Evolutionary conservation across 2,113 vertebrate species (phyloP).

Genomic region (Scomber scombrus): DNA sequence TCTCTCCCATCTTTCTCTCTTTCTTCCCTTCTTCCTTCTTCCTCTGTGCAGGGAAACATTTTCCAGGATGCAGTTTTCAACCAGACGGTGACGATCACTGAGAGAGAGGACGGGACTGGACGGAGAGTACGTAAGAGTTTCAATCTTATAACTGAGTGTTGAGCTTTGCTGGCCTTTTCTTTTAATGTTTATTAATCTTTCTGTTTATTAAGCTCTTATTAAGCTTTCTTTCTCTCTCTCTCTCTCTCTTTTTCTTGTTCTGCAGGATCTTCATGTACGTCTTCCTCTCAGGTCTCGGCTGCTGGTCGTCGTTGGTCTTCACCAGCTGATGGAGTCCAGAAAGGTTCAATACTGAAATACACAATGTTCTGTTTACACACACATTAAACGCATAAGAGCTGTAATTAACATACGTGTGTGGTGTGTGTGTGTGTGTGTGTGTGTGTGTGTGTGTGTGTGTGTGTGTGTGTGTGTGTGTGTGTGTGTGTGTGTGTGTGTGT

Average conservation of each 20-base stretch:
- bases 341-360: slow-evolving; percentile 86
- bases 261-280: slow-evolving; percentile 97
- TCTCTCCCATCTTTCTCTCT: neutral
- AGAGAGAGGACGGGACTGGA: slow-evolving; percentile 96
- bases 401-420: no score
- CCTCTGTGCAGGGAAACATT: slow-evolving; percentile 87
- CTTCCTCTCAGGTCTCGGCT: slow-evolving; percentile 96
- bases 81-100: slow-evolving; percentile 97
- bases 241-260: slow-evolving; percentile 39
- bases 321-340: slow-evolving; percentile 96
- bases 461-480: slow-evolving; percentile 1
- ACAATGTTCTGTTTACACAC: no score
- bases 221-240: no score
- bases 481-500: no score
- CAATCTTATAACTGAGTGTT: neutral
- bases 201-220: no score
- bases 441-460: neutral
- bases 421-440: no score
- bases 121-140: slow-evolving; percentile 94
- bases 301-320: slow-evolving; percentile 92
- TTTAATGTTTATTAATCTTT: neutral
- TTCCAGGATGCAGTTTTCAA: slow-evolving; percentile 99
- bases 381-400: no score
- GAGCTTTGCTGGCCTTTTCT: no score
- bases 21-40: neutral